phyloP scores from a whole-genome alignment of 2,797 vertebrate species.

The Distichodus sexfasciatus region DNA sequence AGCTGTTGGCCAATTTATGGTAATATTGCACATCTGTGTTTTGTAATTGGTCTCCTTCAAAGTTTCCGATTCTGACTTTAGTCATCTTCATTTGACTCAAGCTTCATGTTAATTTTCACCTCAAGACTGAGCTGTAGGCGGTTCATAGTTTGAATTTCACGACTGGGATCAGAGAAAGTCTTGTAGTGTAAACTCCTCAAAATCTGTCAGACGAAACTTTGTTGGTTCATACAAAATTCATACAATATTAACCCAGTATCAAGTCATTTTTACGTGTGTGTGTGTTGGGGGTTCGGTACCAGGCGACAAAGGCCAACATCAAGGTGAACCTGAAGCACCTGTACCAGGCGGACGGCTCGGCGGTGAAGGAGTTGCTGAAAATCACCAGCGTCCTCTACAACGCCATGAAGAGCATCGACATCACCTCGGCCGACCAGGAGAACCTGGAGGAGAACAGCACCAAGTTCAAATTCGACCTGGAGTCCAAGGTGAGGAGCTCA shows the following conservation, averaged over 20 bases:
- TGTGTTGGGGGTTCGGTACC: constrained; percentile 20
- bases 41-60: too few species aligned
- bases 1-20: constrained; percentile 95
- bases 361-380: constrained; percentile 93
- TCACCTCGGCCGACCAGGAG: constrained; percentile 42
- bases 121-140: too few species aligned
- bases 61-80: too few species aligned
- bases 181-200: too few species aligned
- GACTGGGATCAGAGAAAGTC: too few species aligned
- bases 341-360: constrained; percentile 93
- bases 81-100: too few species aligned
- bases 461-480: constrained; percentile 91
- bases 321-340: constrained; percentile 93
- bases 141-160: too few species aligned
- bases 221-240: too few species aligned
- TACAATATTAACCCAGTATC: too few species aligned
- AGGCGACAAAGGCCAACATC: constrained; percentile 95
- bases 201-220: too few species aligned
- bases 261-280: too few species aligned
- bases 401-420: constrained; percentile 92
- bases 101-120: too few species aligned
- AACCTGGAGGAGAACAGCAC: constrained; percentile 79
- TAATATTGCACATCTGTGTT: constrained; percentile 61
- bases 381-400: constrained; percentile 87
- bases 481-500: constrained; percentile 91